Base-by-base conservation (phyloP, 2,888 invertebrate species). In the Torymus auratus region DNA sequence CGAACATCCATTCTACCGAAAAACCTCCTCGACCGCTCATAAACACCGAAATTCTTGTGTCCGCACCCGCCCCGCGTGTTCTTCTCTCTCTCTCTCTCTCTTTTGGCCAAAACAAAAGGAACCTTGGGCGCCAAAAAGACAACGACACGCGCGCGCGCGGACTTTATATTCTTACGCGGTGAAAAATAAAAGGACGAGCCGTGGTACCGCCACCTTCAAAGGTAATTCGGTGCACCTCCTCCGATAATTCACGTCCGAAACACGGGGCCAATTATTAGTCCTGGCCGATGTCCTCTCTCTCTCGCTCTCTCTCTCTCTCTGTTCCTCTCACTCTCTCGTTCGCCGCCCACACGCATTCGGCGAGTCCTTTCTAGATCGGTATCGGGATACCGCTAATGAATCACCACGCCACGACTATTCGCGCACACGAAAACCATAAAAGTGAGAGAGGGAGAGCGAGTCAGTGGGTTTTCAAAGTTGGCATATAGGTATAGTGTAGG, bases 321-420 rank as follows among this genome's bases (percentile, higher is more conserved):
- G 1, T 20, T 2, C 2, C 20, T 20, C 20, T 20, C 20, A 1
- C 20, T 20, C 61, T 60, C 52, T 68, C 60, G 75, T 50, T 17
- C 56, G 15, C 67, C 76, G 76, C 80, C 76, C 80, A 81, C 76
- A 81, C 76, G 71, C 80, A 77, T 77, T 81, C 52, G 68, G 62
- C 55, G 13, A 13, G 23, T 20, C 60, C 67, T 70, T 70, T 60
- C 14, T 50, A 74, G 75, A 75, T 75, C 61, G 61, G 65, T 75
- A 80, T 80, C 75, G 75, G 74, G 64, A 23, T 60, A 20, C 58
- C 20, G 60, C 70, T 80, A 80, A 80, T 80, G 70, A 80, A 80
- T 80, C 74, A 70, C 58, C 60, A 13, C 60, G 20, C 60, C 23
- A 20, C 64, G 73, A 68, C 65, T 67, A 58, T 67, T 77, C 69